Base-by-base conservation (phyloP, 2,888 invertebrate species). In the Philhelius pedissequus region DNA sequence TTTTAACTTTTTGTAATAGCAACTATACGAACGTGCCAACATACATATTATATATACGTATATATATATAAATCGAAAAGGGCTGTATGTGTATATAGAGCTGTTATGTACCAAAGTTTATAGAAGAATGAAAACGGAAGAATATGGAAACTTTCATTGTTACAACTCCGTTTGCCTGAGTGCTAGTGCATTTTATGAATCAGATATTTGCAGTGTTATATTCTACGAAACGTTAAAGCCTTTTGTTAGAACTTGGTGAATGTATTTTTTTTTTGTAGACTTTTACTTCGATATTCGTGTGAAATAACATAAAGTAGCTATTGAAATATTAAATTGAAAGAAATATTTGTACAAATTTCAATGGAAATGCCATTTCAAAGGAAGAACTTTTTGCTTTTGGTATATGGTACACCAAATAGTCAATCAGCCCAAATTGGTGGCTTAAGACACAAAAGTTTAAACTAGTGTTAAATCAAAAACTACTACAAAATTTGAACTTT, bases 71-170 rank as follows among this genome's bases (percentile, higher is more conserved):
- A 58, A 25, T 58, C 8, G 25, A 58, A 60, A 60, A 40, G 7
- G 11, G 27, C 15, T 9, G 11, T 60, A 35, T 56, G n/a, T n/a
- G n/a, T n/a, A n/a, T n/a, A n/a, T n/a, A n/a, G n/a, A n/a, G n/a
- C n/a, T n/a, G n/a, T n/a, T n/a, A n/a, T n/a, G n/a, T n/a, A n/a
- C n/a, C n/a, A n/a, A n/a, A 60, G 40, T 60, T 60, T 40, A 43
- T 40, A n/a, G 43, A 62, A 43, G 60, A 62, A 62, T 58, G 22
- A 38, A 62, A 62, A 35, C 7, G 15, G 18, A 62, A 62, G 76
- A 70, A 81, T n/a, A n/a, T 58, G 70, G 27, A 76, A 81, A 76
- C 64, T 81, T 81, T 81, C 70, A 81, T 81, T 81, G 70, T 70
- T 81, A 58, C 35, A 60, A 60, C 81, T 70, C 48, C 38, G 27